Percentiles rank a stretch among this genome's conserved stretches.
Conservation (phyloP, 2,113 vertebrate genomes). For the Herpailurus yagouaroundi region DNA sequence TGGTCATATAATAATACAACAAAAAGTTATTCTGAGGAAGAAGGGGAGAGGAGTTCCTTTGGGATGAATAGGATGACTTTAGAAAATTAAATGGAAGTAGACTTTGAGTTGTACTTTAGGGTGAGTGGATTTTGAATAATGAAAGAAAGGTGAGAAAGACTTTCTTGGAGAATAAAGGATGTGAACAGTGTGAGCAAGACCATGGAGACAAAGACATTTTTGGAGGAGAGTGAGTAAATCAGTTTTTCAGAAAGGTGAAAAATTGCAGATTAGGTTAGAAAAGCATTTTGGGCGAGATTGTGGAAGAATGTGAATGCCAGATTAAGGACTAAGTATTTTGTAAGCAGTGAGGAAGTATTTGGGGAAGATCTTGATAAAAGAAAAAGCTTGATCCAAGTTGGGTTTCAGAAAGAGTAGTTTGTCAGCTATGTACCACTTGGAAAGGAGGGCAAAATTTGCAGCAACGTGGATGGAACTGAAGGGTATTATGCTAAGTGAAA, state of each 20-base stretch:
- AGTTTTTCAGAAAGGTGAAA: not conserved
- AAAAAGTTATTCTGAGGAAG: not conserved
- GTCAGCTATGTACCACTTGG: not conserved
- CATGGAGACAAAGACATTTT: not conserved
- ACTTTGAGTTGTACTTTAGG: not conserved
- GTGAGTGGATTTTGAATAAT: not conserved
- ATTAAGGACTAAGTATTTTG: not conserved
- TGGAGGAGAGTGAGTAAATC: not conserved
- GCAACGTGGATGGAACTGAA: no score
- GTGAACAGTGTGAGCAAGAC: not conserved
- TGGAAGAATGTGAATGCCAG: not conserved
- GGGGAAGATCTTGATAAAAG: not conserved
- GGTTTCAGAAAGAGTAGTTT: not conserved
- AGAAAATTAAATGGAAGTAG: not conserved
- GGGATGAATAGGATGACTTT: not conserved
- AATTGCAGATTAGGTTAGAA: not conserved
- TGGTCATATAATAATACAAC: not conserved
- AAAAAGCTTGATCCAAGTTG: not conserved
- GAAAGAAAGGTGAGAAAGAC: not conserved
- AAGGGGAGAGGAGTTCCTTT: not conserved
- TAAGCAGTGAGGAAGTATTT: not conserved
- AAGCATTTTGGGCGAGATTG: not conserved
- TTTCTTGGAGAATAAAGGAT: not conserved
- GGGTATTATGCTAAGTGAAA: no score
- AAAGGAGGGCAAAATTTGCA: not conserved